A percentile compares a stretch with the other conserved stretches of the same genome.
phyloP scores from a whole-genome alignment of 2,888 invertebrate species.

The Erebia aethiops region DNA sequence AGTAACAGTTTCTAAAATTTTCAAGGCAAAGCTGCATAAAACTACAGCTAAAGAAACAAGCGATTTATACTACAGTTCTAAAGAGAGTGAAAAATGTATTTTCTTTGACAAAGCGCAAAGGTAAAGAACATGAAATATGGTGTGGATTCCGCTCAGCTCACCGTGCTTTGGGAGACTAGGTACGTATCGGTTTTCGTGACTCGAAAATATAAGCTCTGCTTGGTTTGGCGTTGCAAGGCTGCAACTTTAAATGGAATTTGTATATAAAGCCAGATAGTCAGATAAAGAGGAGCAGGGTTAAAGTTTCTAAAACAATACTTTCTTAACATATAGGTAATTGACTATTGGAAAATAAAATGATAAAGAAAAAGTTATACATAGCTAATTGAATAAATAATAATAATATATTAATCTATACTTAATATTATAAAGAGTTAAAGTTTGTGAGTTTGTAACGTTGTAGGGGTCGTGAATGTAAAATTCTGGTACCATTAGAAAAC shows the following conservation, averaged over 20 bases:
- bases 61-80: slow-evolving; percentile 55
- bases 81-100: slow-evolving; percentile 80
- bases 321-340: neutral
- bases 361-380: too few species aligned
- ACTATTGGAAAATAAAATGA: too few species aligned
- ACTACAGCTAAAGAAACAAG: slow-evolving; percentile 47
- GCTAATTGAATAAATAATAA: too few species aligned
- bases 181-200: slow-evolving; percentile 69
- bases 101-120: slow-evolving; percentile 81
- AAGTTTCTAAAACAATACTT: neutral
- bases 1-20: neutral
- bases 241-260: slow-evolving; percentile 8
- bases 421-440: too few species aligned
- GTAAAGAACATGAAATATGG: slow-evolving; percentile 79
- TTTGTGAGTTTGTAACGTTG: too few species aligned
- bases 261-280: neutral
- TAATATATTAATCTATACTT: too few species aligned
- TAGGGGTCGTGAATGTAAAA: too few species aligned
- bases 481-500: too few species aligned
- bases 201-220: slow-evolving; percentile 68
- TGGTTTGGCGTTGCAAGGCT: slow-evolving; percentile 2
- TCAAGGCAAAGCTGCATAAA: slow-evolving; percentile 12
- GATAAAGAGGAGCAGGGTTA: neutral
- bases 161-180: slow-evolving; percentile 65
- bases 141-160: slow-evolving; percentile 76